Evolutionary conservation across 2,113 vertebrate species (phyloP).

Genomic region (Nibea albiflora): DNA sequence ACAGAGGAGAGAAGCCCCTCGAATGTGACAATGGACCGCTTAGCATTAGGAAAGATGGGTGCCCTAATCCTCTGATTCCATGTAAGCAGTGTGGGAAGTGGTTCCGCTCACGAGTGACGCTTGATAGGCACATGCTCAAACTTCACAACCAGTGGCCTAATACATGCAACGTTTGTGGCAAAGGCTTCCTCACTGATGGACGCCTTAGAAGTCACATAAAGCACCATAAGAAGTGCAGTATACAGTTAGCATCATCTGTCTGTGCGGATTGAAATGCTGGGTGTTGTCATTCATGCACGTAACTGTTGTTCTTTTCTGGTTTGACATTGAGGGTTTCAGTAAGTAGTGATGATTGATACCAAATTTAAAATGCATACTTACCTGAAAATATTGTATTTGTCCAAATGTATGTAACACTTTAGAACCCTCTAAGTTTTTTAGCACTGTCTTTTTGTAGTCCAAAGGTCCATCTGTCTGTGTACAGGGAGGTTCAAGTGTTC

Average conservation of each 20-base stretch:
- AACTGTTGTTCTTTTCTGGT: background rate
- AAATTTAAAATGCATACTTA: background rate
- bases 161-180: slow-evolving; percentile 27
- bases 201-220: slow-evolving; percentile 5
- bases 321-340: background rate
- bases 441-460: background rate
- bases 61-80: accelerated
- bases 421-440: background rate
- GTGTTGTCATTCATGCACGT: background rate
- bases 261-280: background rate
- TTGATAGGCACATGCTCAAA: background rate
- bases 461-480: background rate
- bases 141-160: background rate
- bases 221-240: background rate
- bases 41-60: background rate
- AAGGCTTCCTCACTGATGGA: background rate
- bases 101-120: background rate
- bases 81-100: slow-evolving; percentile 22
- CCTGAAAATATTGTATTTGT: background rate
- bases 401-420: background rate
- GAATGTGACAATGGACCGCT: background rate
- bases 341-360: background rate
- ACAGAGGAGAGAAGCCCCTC: slow-evolving; percentile 50
- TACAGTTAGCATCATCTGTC: background rate
- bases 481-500: background rate